phyloP scores from a whole-genome alignment of 2,888 invertebrate species.

The Tupiocoris notatus region DNA sequence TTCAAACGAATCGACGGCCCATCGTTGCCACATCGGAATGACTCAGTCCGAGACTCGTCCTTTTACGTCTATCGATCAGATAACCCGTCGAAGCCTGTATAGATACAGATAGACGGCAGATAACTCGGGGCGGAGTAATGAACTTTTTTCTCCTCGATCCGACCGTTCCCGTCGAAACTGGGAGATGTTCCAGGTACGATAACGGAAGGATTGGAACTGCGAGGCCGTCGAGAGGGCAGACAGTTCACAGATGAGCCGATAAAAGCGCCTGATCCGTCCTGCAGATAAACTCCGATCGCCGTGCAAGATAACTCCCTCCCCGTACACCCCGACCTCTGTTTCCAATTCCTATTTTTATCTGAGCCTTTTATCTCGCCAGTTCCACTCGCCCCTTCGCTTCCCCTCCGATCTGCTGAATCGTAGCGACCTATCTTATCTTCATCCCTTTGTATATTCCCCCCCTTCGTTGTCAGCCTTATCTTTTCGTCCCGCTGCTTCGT shows the following conservation, averaged over 20 bases:
- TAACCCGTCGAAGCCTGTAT: background rate
- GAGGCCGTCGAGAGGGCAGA: background rate
- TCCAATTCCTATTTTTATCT: conserved; percentile 35
- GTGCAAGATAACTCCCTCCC: background rate
- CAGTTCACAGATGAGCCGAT: background rate
- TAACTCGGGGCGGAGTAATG: conserved; percentile 11
- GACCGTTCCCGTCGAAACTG: conserved; percentile 10
- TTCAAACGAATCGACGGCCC: no score
- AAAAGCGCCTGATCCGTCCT: conserved; percentile 4
- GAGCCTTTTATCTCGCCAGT: conserved; percentile 22
- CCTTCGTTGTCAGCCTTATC: no score
- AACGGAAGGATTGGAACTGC: conserved; percentile 4
- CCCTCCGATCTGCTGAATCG: background rate
- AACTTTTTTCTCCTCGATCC: conserved; percentile 13
- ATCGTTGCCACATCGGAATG: no score
- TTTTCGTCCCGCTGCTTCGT: background rate
- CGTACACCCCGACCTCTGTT: conserved; percentile 8
- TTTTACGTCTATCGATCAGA: background rate
- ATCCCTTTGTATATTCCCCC: conserved; percentile 22
- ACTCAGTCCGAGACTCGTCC: no score
- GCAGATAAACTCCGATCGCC: conserved; percentile 16
- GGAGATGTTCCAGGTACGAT: conserved; percentile 19
- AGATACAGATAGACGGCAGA: background rate
- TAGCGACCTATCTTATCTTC: conserved; percentile 8
- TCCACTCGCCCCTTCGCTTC: background rate